Base-by-base conservation (phyloP, 2,888 invertebrate species). In the Drosophila mercatorum region DNA sequence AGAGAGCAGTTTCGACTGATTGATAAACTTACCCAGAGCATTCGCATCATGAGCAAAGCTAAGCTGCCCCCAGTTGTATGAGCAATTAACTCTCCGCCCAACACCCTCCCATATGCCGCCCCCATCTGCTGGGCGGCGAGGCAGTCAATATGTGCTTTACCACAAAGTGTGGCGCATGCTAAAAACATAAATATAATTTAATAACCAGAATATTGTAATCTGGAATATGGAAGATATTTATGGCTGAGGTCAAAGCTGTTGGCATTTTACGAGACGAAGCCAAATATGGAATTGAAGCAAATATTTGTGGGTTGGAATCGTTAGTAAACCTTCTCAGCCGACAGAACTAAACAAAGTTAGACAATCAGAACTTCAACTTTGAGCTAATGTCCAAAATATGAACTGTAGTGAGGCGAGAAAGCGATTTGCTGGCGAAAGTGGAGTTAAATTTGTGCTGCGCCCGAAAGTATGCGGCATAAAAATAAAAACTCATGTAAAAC, bases 401-500 rank as follows among this genome's bases (percentile, higher is more conserved):
- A 36, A 46, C 7, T n/a, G 17, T 22, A 22, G 22, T 10, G 5
- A 22, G 6, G 5, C 8, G 14, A 3, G 4, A 28, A 26, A 17
- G 12, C 49, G 31, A 40, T 28, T 31, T 49, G 41, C 52, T 31
- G 41, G 31, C 55, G 55, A 62, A 44, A 55, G 34, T 44, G 34
- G 31, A 55, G 55, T n/a, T 36, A 14, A 43, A 43, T 31, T 40
- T 59, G 17, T 28, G 17, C 47, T 10, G 0, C 17, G 47, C 68
- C 68, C 34, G 14, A 57, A 64, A 44, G 58, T 55, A 40, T 53
- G 74, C 77, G 61, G 52, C 66, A 74, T 41, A 43, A 31, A 62
- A 43, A 46, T 47, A 34, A 56, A 67, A 67, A 67, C 67, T 67
- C 68, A 57, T 67, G 67, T 67, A 36, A 67, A 67, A 67, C 67